A percentile compares a stretch with the other conserved stretches of the same genome.
These are phyloP conservation scores for Bos javanicus DNA, from an alignment of 2,113 vertebrate species.

Conservation along the genomic window DNA sequence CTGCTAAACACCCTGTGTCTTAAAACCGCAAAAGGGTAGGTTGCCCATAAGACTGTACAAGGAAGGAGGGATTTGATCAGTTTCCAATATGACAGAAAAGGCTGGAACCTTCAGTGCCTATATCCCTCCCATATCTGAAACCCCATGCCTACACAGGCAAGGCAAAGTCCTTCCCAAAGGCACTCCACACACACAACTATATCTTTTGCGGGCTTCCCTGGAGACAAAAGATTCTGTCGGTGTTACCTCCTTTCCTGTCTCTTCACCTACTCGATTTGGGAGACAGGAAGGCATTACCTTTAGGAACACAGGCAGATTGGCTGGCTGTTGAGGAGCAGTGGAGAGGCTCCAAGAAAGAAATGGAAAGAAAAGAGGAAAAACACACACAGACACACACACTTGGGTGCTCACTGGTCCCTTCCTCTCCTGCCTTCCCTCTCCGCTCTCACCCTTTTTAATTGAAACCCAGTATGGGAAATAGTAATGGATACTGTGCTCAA, in stretches of 20 bases:
- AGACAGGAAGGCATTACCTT: background rate
- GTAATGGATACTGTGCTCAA: constrained; percentile 80
- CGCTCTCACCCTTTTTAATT: constrained; percentile 65
- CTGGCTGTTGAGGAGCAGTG: background rate
- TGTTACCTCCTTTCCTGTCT: background rate
- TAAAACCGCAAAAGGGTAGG: background rate
- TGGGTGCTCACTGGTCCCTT: background rate
- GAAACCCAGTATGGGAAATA: constrained; percentile 80
- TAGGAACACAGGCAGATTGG: background rate
- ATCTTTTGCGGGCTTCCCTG: background rate
- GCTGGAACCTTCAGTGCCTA: background rate
- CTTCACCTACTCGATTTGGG: background rate
- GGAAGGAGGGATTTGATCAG: background rate
- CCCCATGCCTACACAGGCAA: accelerated
- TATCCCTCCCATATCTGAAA: background rate
- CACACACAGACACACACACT: background rate
- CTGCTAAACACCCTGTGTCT: background rate
- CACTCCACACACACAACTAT: background rate
- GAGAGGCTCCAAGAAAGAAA: background rate
- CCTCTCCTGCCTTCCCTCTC: constrained; percentile 26
- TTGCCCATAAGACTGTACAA: background rate
- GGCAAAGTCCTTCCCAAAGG: background rate
- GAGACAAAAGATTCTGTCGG: background rate
- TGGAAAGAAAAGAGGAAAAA: background rate
- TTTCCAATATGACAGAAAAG: background rate